These are phyloP conservation scores for Morelia viridis DNA, from an alignment of 2,797 vertebrate species.

Conservation along the genomic window DNA sequence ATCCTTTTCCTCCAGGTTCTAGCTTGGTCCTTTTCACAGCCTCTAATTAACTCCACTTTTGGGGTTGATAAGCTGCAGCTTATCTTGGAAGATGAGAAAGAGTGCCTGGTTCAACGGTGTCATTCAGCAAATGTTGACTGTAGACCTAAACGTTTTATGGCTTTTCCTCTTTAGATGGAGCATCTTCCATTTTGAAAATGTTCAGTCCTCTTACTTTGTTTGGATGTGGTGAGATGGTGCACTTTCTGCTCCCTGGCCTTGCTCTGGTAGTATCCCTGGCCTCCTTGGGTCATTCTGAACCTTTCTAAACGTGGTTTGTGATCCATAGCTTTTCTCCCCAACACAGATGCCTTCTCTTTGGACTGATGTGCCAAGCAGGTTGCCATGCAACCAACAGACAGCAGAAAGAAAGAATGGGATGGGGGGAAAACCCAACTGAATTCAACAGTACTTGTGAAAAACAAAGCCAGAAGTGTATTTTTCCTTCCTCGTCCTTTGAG, in stretches of 20 bases:
- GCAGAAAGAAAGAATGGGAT: background rate
- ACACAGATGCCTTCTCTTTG: background rate
- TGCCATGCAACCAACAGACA: conserved; percentile 28
- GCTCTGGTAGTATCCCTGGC: background rate
- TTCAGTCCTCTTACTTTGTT: background rate
- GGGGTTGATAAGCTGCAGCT: background rate
- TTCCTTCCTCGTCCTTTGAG: background rate
- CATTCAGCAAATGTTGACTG: background rate
- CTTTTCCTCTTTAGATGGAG: background rate
- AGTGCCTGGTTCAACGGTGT: background rate
- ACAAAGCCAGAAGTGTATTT: background rate
- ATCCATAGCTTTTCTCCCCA: background rate
- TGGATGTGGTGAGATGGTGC: background rate
- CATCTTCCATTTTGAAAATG: background rate
- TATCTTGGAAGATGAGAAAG: background rate
- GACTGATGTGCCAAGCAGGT: background rate
- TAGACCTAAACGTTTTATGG: background rate
- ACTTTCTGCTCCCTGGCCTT: background rate
- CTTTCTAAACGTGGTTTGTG: background rate
- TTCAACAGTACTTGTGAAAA: background rate
- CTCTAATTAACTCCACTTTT: no score
- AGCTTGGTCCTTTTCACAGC: no score
- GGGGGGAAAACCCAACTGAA: background rate
- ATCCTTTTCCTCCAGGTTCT: background rate
- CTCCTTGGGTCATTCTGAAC: background rate